A percentile compares a stretch with the other conserved stretches of the same genome.
These are phyloP conservation scores for Paraescarpia echinospica DNA, from an alignment of 1,140 invertebrate genomes.

Conservation along the genomic window DNA sequence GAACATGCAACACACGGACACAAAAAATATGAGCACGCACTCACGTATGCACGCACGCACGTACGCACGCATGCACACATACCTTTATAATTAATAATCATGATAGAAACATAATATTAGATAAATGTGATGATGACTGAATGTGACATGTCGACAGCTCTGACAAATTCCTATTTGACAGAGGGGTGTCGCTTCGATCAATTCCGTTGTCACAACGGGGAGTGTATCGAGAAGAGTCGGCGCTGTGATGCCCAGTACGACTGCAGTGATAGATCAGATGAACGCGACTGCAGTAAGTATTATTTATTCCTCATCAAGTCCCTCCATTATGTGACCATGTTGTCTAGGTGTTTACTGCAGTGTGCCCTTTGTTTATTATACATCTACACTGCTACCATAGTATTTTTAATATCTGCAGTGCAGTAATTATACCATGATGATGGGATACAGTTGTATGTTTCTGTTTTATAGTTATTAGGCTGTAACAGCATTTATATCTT, in stretches of 20 bases:
- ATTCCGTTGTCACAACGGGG: slow-evolving; percentile 65
- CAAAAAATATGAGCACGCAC: no score
- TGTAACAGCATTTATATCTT: neutral
- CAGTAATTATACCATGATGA: neutral
- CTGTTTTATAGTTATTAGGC: neutral
- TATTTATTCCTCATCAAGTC: neutral
- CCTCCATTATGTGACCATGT: neutral
- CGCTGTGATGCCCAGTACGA: slow-evolving; percentile 86
- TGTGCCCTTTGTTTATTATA: no score
- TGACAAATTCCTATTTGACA: neutral
- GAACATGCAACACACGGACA: neutral
- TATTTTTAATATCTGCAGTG: neutral
- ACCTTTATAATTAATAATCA: neutral
- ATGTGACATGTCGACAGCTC: neutral
- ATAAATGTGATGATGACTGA: neutral
- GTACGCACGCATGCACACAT: neutral
- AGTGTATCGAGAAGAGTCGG: slow-evolving; percentile 68
- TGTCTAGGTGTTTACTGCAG: no score
- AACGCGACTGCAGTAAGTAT: slow-evolving; percentile 18
- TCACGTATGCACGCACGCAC: neutral
- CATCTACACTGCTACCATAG: no score
- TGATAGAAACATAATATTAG: neutral
- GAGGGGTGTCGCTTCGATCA: slow-evolving; percentile 40
- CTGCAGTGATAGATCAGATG: slow-evolving; percentile 69
- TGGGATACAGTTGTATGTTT: neutral